Percentiles rank a stretch among this genome's conserved stretches.
Evolutionary conservation across 2,888 invertebrate genomes (phyloP).

Genomic region (Thymelicus lineola): DNA sequence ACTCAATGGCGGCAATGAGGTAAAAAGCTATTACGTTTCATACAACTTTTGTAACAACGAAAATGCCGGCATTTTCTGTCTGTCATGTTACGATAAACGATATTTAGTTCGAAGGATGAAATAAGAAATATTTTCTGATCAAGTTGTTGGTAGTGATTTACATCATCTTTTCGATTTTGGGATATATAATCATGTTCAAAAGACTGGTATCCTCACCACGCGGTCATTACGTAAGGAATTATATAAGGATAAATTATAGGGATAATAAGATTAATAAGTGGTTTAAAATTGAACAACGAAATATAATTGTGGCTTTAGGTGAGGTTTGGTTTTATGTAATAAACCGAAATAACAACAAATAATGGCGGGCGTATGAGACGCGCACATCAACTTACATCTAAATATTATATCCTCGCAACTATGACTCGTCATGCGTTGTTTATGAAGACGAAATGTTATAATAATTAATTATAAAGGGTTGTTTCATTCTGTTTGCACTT

Average conservation of each 20-base stretch:
- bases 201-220: conserved; percentile 53
- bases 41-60: conserved; percentile 20
- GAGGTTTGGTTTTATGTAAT: neutral
- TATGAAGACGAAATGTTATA: too few species aligned
- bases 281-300: neutral
- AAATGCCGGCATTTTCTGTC: conserved; percentile 37
- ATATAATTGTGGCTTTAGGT: neutral
- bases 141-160: conserved; percentile 28
- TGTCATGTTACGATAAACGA: conserved; percentile 20
- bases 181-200: conserved; percentile 34
- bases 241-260: conserved; percentile 61
- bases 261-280: conserved; percentile 44
- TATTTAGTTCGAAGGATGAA: conserved; percentile 18
- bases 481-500: neutral
- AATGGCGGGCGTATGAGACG: conserved; percentile 7
- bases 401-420: conserved; percentile 3
- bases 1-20: conserved; percentile 22
- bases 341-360: neutral
- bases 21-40: conserved; percentile 15
- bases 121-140: conserved; percentile 13
- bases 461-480: too few species aligned
- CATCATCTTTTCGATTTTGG: conserved; percentile 36
- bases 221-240: conserved; percentile 75
- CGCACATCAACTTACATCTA: neutral
- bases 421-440: neutral